These are phyloP conservation scores for Actenoides lindsayi DNA, from an alignment of 2,113 vertebrate genomes.

Conservation along the genomic window DNA sequence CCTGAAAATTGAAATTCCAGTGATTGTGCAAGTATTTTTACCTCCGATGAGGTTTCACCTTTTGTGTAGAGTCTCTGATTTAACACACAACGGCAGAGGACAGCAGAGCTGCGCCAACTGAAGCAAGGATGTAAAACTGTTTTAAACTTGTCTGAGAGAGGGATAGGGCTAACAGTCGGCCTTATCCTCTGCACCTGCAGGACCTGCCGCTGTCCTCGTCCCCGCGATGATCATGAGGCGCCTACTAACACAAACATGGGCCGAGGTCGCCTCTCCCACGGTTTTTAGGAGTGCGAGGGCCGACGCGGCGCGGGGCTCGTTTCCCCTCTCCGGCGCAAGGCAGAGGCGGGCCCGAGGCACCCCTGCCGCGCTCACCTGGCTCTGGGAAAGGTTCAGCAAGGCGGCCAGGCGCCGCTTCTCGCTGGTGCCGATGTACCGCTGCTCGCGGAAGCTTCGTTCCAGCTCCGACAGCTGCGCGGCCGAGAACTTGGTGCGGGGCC, in stretches of 20 bases:
- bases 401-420: constrained; percentile 79
- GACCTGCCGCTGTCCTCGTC: neutral
- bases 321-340: neutral
- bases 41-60: neutral
- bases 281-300: neutral
- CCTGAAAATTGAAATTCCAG: neutral
- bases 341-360: neutral
- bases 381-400: constrained; percentile 80
- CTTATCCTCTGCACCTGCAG: neutral
- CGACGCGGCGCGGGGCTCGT: too few relatives aligned
- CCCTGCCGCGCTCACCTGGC: constrained; percentile 73
- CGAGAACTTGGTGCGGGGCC: constrained; percentile 83
- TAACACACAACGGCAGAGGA: rapidly evolving
- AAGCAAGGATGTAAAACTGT: rapidly evolving
- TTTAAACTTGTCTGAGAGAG: neutral
- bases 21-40: neutral
- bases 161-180: rapidly evolving
- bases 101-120: rapidly evolving
- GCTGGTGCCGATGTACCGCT: constrained; percentile 81
- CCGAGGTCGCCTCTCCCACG: neutral
- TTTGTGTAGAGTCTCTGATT: rapidly evolving
- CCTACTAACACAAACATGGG: rapidly evolving
- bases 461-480: constrained; percentile 80
- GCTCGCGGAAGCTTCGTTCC: constrained; percentile 83
- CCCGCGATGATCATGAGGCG: rapidly evolving